Percentiles rank a stretch among this genome's conserved stretches.
Conservation (phyloP, 2,888 invertebrate genomes). For the Brachyptera risi region DNA sequence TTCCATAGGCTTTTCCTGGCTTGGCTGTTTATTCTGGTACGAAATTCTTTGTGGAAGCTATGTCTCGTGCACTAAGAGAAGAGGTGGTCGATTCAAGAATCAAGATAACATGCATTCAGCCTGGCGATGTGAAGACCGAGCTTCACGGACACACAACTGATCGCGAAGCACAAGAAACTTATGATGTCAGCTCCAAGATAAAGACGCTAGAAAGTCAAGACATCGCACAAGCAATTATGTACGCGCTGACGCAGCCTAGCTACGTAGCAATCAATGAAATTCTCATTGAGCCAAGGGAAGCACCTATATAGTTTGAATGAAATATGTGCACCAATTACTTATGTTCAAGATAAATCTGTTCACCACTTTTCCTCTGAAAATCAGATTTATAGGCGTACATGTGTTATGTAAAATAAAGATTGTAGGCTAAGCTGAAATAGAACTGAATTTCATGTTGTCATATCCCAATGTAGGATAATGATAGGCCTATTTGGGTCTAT, state of each 20-base stretch:
- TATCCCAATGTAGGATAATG: too few relatives aligned
- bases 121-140: conserved; percentile 37
- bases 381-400: too few relatives aligned
- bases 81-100: conserved; percentile 35
- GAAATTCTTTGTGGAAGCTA: conserved; percentile 37
- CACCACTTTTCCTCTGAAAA: too few relatives aligned
- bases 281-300: conserved; percentile 36
- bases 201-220: conserved; percentile 35
- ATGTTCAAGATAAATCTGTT: too few relatives aligned
- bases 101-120: conserved; percentile 37
- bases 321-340: too few relatives aligned
- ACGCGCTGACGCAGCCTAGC: conserved; percentile 35
- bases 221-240: conserved; percentile 36
- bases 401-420: too few relatives aligned
- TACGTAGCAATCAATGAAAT: conserved; percentile 37
- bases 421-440: too few relatives aligned
- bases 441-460: too few relatives aligned
- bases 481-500: too few relatives aligned
- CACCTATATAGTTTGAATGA: conserved; percentile 33
- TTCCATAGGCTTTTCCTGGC: conserved; percentile 36
- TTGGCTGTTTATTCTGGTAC: conserved; percentile 38
- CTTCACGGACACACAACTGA: conserved; percentile 34
- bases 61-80: conserved; percentile 35
- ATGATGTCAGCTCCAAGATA: conserved; percentile 32
- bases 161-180: conserved; percentile 32